phyloP scores from a whole-genome alignment of 2,797 vertebrate genomes.

The Corythornis leucogaster region DNA sequence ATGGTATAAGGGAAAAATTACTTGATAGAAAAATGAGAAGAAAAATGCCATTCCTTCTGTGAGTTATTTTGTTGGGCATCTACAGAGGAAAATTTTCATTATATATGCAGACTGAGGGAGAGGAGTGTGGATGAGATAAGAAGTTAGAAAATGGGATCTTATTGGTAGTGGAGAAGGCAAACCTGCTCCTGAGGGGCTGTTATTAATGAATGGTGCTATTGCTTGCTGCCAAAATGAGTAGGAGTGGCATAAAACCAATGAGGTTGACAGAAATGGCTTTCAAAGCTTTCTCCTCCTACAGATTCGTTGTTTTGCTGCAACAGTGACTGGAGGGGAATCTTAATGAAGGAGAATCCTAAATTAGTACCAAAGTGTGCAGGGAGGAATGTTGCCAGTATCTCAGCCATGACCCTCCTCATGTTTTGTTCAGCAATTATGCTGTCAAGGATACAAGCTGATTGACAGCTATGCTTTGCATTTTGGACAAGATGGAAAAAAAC shows the following conservation, averaged over 20 bases:
- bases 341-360: background rate
- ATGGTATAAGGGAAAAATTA: background rate
- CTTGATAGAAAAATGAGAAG: background rate
- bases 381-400: background rate
- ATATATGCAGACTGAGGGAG: background rate
- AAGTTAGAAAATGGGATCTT: background rate
- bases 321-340: background rate
- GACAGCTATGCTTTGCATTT: conserved; percentile 24
- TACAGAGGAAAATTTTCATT: accelerated
- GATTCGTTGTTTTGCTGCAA: background rate
- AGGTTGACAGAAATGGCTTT: background rate
- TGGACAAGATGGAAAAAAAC: background rate
- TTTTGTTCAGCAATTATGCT: conserved; percentile 33
- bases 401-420: background rate
- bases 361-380: background rate
- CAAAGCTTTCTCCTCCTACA: background rate
- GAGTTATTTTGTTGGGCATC: background rate
- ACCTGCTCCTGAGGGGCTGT: background rate
- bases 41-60: background rate
- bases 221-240: background rate
- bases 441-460: conserved; percentile 22
- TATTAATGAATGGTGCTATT: background rate
- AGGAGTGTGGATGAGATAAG: background rate
- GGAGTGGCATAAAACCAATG: background rate
- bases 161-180: background rate